phyloP scores from a whole-genome alignment of 1,140 invertebrate species.

The Portunus trituberculatus region DNA sequence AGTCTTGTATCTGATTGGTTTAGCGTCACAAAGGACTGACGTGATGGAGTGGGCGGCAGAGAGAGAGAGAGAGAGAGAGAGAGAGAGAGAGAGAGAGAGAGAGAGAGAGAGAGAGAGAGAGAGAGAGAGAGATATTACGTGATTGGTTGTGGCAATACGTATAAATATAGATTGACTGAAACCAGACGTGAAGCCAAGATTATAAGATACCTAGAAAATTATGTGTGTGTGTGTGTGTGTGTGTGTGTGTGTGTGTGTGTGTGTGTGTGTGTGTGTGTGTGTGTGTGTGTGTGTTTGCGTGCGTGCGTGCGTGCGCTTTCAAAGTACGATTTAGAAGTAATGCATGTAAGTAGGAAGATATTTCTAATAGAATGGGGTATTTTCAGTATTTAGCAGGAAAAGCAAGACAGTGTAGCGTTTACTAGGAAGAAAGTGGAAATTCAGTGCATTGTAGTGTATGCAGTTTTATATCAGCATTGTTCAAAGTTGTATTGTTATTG shows the following conservation, averaged over 20 bases:
- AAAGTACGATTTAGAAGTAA: too few relatives aligned
- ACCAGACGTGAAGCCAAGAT: neutral
- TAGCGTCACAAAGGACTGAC: neutral
- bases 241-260: slow-evolving; percentile 18
- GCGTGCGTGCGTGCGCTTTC: too few relatives aligned
- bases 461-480: too few relatives aligned
- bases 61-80: neutral
- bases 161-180: neutral
- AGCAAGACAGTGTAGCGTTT: too few relatives aligned
- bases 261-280: slow-evolving; percentile 12
- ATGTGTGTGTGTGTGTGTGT: neutral
- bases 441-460: neutral
- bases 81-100: neutral
- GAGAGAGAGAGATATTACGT: neutral
- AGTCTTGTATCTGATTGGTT: neutral
- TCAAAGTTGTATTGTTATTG: too few relatives aligned
- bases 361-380: too few relatives aligned
- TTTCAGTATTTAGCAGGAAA: too few relatives aligned
- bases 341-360: too few relatives aligned
- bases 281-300: neutral
- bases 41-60: neutral
- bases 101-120: neutral
- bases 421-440: too few relatives aligned
- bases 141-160: neutral
- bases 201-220: neutral